Evolutionary conservation across 2,888 invertebrate genomes (phyloP).

Genomic region (Melipona bicolor): DNA sequence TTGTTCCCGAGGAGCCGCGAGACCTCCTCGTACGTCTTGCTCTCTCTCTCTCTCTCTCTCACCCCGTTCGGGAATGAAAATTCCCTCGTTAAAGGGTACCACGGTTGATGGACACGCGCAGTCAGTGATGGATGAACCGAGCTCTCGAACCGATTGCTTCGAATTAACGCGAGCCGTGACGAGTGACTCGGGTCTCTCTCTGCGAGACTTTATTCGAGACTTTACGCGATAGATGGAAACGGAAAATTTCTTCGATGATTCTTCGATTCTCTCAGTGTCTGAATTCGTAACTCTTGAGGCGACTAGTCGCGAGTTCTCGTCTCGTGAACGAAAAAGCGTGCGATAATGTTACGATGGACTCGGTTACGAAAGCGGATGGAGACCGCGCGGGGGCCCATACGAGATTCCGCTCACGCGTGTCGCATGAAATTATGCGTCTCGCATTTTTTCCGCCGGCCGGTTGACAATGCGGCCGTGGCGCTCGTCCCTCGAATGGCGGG

Average conservation of each 20-base stretch:
- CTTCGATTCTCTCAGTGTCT: no score
- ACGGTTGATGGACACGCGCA: constrained; percentile 29
- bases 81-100: constrained; percentile 43
- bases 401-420: constrained; percentile 74
- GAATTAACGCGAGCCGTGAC: constrained; percentile 47
- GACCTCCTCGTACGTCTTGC: constrained; percentile 41
- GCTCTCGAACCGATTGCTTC: constrained; percentile 23
- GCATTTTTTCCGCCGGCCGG: constrained; percentile 56
- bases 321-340: constrained; percentile 3
- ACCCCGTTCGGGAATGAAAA: constrained; percentile 40
- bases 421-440: constrained; percentile 72
- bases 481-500: constrained; percentile 39
- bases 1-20: constrained; percentile 25
- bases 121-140: constrained; percentile 38
- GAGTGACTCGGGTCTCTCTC: constrained; percentile 4
- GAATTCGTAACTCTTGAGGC: no score
- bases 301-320: no score
- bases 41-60: constrained; percentile 43
- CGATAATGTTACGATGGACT: no score
- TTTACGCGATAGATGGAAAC: background rate
- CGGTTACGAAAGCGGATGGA: constrained; percentile 54
- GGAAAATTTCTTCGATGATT: background rate
- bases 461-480: constrained; percentile 59
- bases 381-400: constrained; percentile 43
- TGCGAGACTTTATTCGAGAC: background rate